A percentile compares a stretch with the other conserved stretches of the same genome.
These are phyloP conservation scores for Ptychodera flava DNA, from an alignment of 35 echinoderm and acorn worm species.

Conservation along the genomic window DNA sequence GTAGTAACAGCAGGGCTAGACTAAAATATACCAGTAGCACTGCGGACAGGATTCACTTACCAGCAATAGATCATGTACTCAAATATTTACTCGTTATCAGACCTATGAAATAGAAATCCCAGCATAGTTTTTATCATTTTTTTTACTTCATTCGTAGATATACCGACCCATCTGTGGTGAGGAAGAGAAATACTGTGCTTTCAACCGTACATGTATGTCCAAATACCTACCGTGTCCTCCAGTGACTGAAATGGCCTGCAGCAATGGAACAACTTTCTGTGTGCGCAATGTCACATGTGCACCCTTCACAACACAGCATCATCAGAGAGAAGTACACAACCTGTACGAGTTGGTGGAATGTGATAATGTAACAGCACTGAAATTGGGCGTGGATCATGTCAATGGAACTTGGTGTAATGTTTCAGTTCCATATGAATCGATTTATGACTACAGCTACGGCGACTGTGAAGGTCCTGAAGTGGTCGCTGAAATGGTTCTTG, in stretches of 20 bases:
- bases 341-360: background rate
- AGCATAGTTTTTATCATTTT: too few species aligned
- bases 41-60: too few species aligned
- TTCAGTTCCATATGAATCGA: background rate
- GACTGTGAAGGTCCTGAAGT: background rate
- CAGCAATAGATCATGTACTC: too few species aligned
- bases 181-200: conserved; percentile 60
- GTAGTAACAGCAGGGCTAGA: too few species aligned
- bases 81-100: background rate
- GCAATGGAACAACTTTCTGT: conserved; percentile 48
- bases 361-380: background rate
- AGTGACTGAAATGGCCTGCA: conserved; percentile 31
- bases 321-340: background rate
- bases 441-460: background rate
- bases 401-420: background rate
- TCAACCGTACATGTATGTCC: conserved; percentile 46
- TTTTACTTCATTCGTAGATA: too few species aligned
- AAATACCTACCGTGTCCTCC: conserved; percentile 50
- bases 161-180: conserved; percentile 52
- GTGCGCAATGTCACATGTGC: conserved; percentile 25
- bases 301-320: conserved; percentile 25
- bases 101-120: too few species aligned
- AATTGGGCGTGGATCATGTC: background rate
- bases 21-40: too few species aligned
- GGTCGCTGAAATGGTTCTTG: background rate